Base-by-base conservation (phyloP, 1,140 invertebrate species). In the Rhagoletis pomonella region DNA sequence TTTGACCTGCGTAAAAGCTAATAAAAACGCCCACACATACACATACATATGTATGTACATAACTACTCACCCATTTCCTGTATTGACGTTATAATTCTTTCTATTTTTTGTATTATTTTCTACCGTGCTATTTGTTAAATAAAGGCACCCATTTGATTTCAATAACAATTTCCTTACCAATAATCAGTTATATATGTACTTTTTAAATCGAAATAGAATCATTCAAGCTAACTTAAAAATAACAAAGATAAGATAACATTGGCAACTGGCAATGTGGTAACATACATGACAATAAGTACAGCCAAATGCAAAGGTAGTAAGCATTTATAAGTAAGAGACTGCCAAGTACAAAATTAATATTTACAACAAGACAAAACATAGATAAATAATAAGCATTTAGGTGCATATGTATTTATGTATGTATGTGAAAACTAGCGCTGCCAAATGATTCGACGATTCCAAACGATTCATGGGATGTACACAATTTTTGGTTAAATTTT, bases 141-240 rank as follows among this genome's bases (percentile, higher is more conserved):
- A 73, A 73, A 73, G 67, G 67, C 42, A 39, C 67, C 47, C 39
- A 73, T 73, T 55, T 55, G 5, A 73, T 47, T 73, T 73, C 44
- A 47, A 73, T 73, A 73, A 44, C 67, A 73, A 42, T 73, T 73
- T 44, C 67, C 67, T 73, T 73, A 73, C 67, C 67, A 73, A 73
- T 14, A 17, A 6, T 39, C 39, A 44, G 42, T 39, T 17, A 67
- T 29, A 29, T 29, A 29, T 29, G 29, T 29, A 29, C 44, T 73
- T 73, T 39, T 39, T 73, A 73, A 73, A 47, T 73, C 67, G 67
- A 73, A 73, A 73, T 73, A 17, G 39, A 73, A 73, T 73, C 67
- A 73, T 73, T 73, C 67, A 73, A 42, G 67, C 67, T 73, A 73
- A 73, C 39, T 73, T 73, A 73, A 73, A 67, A 73, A 73, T 39